Evolutionary conservation across 2,113 vertebrate species (phyloP), one percentile per base, ranked within the genome.

Genomic region (Australoheros scitulus): DNA sequence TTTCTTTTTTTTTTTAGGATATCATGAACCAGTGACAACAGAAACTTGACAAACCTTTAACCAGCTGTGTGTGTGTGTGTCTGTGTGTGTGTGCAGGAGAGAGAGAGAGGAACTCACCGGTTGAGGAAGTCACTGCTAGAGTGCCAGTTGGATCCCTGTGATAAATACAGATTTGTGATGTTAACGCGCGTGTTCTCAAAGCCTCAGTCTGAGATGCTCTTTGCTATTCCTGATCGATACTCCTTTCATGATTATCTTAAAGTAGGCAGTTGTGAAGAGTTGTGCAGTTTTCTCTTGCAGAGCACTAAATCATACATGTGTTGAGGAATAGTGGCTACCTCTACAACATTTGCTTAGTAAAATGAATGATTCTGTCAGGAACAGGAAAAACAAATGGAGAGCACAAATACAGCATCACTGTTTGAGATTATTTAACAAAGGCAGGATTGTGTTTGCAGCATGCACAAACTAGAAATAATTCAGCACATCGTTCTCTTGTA

Each of bases 51-150:
- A 68, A 22, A 70, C 43, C 41, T 50, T 70, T 50, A 43, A 70
- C 24, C 43, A 50, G 43, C 24, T 11, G 10, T 41, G 6, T 11
- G 41, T 52, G 50, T 52, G 50, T 55, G 50, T 20, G 7, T 20
- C 18, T n/a, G 8, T 17, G 36, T 9, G 52, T 17, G 29, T 5
- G 6, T 24, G 58, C 38, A 50, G 8, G 17, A 9, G 26, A 5
- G 77, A 57, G 74, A 29, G 29, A 41, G 58, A 57, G 43, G 64
- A 76, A 95, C 95, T 94, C 88, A 96, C 96, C 95, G 94, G 88
- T 95, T 95, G 76, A 95, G 92, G 92, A 95, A 94, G 63, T 92
- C 93, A 81, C 92, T 94, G 93, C 94, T 95, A 88, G 95, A 92
- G 88, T 90, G 86, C 94, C 94, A 95, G 80, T 94, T 90, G n/a